Conservation (phyloP, 2,113 vertebrate genomes). For the Gymnobelideus leadbeateri region DNA sequence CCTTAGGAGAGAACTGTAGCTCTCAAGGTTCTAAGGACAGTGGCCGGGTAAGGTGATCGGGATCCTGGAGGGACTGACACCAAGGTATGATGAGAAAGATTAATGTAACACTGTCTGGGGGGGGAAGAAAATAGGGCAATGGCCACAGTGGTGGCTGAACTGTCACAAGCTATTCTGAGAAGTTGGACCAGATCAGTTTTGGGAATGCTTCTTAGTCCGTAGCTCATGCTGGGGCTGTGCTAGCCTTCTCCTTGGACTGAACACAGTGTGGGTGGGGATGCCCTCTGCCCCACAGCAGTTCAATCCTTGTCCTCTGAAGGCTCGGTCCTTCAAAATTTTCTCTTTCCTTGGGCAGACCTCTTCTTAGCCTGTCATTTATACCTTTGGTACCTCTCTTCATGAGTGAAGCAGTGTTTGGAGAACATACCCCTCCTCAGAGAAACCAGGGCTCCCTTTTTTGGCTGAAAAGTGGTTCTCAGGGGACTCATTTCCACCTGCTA, state of each 20-base stretch:
- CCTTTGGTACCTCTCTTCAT: not conserved
- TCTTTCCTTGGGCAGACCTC: not conserved
- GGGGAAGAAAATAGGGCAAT: not conserved
- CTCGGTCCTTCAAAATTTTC: not conserved
- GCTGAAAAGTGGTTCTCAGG: not conserved
- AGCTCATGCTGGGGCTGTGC: not conserved
- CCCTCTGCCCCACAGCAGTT: not conserved
- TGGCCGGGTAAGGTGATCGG: conserved; percentile 73
- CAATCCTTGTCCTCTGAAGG: not conserved
- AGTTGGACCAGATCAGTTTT: not conserved
- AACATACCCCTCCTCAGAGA: not conserved
- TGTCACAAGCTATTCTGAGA: not conserved
- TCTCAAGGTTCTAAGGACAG: conserved; percentile 58
- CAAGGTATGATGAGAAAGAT: not conserved
- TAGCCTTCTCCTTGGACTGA: not conserved
- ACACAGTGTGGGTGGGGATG: not conserved
- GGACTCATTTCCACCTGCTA: not conserved
- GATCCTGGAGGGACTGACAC: too few relatives aligned
- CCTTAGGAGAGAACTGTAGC: conserved; percentile 81
- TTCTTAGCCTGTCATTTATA: not conserved
- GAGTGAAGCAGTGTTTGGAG: not conserved
- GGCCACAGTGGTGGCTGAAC: not conserved
- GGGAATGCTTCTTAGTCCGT: not conserved
- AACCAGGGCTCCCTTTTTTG: not conserved
- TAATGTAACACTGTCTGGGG: not conserved